phyloP scores from a whole-genome alignment of 2,113 vertebrate species.

The Rhagologus leucostigma region DNA sequence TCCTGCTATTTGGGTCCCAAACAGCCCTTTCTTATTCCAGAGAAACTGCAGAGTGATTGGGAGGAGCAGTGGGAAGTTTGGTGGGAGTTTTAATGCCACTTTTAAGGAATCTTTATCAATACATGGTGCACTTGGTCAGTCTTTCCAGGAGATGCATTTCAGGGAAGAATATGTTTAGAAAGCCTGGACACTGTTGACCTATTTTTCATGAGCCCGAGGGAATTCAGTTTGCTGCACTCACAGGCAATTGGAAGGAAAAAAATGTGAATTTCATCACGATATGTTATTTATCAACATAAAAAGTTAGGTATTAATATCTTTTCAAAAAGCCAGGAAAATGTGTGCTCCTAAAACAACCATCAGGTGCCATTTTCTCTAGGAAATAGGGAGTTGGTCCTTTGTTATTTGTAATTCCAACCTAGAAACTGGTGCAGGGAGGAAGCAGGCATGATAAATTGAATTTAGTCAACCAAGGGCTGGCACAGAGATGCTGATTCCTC shows the following conservation, averaged over 20 bases:
- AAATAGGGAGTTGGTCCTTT: neutral
- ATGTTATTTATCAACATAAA: neutral
- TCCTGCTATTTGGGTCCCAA: neutral
- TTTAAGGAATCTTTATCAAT: neutral
- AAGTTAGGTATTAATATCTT: neutral
- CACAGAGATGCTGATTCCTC: neutral
- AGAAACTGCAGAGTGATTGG: neutral
- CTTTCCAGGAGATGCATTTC: neutral
- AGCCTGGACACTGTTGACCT: constrained; percentile 18
- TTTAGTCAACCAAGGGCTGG: neutral
- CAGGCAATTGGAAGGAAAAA: neutral
- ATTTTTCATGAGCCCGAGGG: constrained; percentile 1
- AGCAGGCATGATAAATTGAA: neutral
- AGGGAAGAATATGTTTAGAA: neutral
- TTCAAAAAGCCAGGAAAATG: neutral
- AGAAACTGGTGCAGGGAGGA: neutral
- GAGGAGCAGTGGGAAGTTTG: neutral
- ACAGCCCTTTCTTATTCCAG: neutral
- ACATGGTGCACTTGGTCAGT: neutral
- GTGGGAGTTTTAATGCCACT: neutral
- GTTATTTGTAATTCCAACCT: neutral
- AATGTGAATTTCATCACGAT: neutral
- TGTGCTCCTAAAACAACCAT: neutral
- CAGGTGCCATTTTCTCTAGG: neutral
- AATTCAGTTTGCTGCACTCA: neutral